phyloP scores from a whole-genome alignment of 2,113 vertebrate genomes.

The Bucco capensis region DNA sequence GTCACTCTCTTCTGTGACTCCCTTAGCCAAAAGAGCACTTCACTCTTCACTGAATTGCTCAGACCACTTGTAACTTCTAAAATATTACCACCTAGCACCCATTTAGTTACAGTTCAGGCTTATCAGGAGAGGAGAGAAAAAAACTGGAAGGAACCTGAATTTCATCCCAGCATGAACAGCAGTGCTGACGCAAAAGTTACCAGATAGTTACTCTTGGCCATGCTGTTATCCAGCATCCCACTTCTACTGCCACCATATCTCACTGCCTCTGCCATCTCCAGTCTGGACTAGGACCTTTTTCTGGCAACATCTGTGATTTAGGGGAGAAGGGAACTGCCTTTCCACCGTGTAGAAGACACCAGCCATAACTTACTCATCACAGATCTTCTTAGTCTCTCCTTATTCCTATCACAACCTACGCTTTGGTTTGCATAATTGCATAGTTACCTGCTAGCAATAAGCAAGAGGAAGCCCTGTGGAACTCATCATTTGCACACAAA shows the following conservation, averaged over 20 bases:
- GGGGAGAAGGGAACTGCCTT: background rate
- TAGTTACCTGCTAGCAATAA: background rate
- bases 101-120: background rate
- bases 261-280: background rate
- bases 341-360: background rate
- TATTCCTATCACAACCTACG: background rate
- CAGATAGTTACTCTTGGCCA: background rate
- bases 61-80: background rate
- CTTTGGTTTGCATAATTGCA: background rate
- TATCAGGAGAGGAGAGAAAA: background rate
- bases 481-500: background rate
- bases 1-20: background rate
- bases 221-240: background rate
- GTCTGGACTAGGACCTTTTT: background rate
- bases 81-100: background rate
- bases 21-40: background rate
- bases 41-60: background rate
- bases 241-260: background rate
- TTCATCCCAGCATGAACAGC: background rate
- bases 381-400: background rate
- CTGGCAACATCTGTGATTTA: background rate
- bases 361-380: background rate
- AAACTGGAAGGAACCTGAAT: fast-evolving
- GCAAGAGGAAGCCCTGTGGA: background rate
- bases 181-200: background rate